Conservation (phyloP, 2,113 vertebrate species). For the Xiphorhynchus elegans region DNA sequence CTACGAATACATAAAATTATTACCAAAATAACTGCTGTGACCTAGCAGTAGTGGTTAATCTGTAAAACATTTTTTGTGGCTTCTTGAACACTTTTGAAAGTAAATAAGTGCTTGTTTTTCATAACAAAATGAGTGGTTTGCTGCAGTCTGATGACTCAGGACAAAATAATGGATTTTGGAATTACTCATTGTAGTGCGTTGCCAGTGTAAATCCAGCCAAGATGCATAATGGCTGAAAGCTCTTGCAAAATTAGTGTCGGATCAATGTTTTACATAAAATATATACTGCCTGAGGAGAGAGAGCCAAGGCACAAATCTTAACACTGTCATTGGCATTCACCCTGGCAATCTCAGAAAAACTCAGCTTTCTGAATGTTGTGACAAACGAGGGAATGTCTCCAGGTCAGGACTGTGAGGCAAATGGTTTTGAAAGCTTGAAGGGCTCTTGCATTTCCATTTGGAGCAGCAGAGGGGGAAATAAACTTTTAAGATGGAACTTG, state of each 20-base stretch:
- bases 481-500: conserved; percentile 32
- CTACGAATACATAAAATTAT: neutral
- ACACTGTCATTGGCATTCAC: neutral
- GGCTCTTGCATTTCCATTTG: neutral
- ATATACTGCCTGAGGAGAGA: neutral
- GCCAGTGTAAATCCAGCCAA: conserved; percentile 51
- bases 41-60: conserved; percentile 4
- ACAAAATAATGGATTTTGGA: conserved; percentile 61
- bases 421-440: neutral
- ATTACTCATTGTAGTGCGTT: conserved; percentile 24
- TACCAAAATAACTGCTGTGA: conserved; percentile 8
- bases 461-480: neutral
- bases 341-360: neutral
- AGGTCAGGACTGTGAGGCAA: neutral
- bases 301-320: conserved; percentile 14
- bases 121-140: conserved; percentile 48
- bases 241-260: conserved; percentile 38
- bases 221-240: conserved; percentile 7
- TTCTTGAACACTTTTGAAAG: conserved; percentile 16
- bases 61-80: conserved; percentile 35
- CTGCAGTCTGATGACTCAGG: conserved; percentile 49
- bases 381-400: neutral
- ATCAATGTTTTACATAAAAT: conserved; percentile 17
- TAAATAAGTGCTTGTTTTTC: conserved; percentile 50
- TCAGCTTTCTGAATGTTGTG: neutral